Evolutionary conservation across 1,140 invertebrate genomes (phyloP).

Genomic region (Acromyrmex charruanus): DNA sequence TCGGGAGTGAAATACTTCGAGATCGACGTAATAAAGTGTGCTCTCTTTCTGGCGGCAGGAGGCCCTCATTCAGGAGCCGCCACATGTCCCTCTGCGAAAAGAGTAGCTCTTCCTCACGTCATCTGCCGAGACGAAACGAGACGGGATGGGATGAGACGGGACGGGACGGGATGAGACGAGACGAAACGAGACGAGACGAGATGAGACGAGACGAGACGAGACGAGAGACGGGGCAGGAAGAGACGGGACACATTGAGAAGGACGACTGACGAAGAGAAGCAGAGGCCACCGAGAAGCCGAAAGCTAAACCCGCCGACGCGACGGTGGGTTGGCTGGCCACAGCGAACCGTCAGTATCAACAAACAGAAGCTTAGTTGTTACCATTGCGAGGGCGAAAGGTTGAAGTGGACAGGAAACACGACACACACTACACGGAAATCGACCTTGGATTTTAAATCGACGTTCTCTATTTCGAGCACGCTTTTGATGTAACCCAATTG

Average conservation of each 20-base stretch:
- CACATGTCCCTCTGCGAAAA: slow-evolving; percentile 72
- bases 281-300: slow-evolving; percentile 63
- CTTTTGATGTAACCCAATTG: background rate
- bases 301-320: slow-evolving; percentile 74
- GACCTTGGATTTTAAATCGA: background rate
- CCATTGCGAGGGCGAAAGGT: slow-evolving; percentile 58
- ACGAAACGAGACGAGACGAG: slow-evolving; percentile 5
- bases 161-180: background rate
- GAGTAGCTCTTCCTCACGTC: slow-evolving; percentile 63
- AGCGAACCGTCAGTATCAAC: slow-evolving; percentile 70
- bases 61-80: slow-evolving; percentile 53
- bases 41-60: slow-evolving; percentile 60
- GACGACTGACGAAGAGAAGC: slow-evolving; percentile 49
- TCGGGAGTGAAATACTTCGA: slow-evolving; percentile 54
- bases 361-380: slow-evolving; percentile 79
- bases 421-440: slow-evolving; percentile 36
- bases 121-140: slow-evolving; percentile 53
- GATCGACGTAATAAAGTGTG: slow-evolving; percentile 71
- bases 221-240: slow-evolving; percentile 59
- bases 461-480: background rate
- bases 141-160: slow-evolving; percentile 13
- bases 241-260: slow-evolving; percentile 65
- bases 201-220: slow-evolving; percentile 24
- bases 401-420: slow-evolving; percentile 54
- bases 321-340: slow-evolving; percentile 62